Evolutionary conservation across 1,140 invertebrate species (phyloP).

Genomic region (Drosophila bocqueti): DNA sequence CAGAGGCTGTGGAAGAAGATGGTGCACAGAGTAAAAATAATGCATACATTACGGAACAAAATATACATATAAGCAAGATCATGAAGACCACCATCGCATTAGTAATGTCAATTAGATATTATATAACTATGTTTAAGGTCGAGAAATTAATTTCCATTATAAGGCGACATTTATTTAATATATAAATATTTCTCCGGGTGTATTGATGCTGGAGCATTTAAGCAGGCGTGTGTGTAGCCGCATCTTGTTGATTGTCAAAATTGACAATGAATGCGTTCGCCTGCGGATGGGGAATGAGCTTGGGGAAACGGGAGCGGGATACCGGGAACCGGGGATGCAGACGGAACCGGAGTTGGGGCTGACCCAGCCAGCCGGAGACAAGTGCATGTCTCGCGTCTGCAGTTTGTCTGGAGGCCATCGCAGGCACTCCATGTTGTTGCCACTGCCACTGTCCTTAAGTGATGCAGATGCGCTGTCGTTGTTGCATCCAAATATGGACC

Average conservation of each 20-base stretch:
- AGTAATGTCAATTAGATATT: too few species aligned
- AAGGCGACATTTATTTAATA: background rate
- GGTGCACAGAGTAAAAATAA: conserved; percentile 6
- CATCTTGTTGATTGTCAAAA: conserved; percentile 83
- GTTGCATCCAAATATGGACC: conserved; percentile 78
- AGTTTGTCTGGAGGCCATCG: conserved; percentile 75
- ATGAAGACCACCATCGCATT: background rate
- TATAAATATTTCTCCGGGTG: background rate
- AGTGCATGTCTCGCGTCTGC: conserved; percentile 79
- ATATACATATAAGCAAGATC: background rate
- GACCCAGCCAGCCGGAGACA: conserved; percentile 65
- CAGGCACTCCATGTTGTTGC: conserved; percentile 53
- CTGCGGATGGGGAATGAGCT: conserved; percentile 5
- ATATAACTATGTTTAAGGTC: too few species aligned
- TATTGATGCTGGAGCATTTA: conserved; percentile 53
- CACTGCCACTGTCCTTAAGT: conserved; percentile 60
- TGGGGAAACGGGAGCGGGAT: background rate
- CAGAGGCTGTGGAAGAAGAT: conserved; percentile 27
- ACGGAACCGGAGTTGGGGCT: conserved; percentile 34
- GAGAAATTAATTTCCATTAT: too few species aligned
- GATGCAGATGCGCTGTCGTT: conserved; percentile 41
- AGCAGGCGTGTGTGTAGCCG: conserved; percentile 66
- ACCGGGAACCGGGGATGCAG: conserved; percentile 13
- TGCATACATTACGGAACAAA: background rate
- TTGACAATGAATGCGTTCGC: conserved; percentile 81